A percentile compares a stretch with the other conserved stretches of the same genome.
Conservation (phyloP, 2,113 vertebrate species). For the Neogale vison region DNA sequence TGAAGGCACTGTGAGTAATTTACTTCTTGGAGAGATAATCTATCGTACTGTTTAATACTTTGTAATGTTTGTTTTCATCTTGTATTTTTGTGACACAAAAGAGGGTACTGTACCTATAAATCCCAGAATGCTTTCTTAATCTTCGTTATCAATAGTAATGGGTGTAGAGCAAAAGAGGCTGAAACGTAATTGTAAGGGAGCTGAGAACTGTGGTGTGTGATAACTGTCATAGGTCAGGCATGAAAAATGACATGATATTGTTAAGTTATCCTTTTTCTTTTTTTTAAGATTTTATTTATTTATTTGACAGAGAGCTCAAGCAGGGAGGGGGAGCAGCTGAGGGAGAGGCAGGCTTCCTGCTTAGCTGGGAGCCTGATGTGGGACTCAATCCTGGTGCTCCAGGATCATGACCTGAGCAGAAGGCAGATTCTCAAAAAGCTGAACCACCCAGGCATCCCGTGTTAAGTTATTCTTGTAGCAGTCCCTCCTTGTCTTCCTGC, state of each 20-base stretch:
- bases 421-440: too few species aligned
- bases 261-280: not conserved
- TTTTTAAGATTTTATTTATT: too few species aligned
- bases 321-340: too few species aligned
- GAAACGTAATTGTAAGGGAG: not conserved
- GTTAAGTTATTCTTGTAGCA: not conserved
- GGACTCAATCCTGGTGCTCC: too few species aligned
- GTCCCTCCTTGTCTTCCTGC: not conserved
- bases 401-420: too few species aligned
- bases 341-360: too few species aligned
- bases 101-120: not conserved
- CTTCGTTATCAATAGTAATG: not conserved
- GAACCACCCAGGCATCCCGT: too few species aligned
- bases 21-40: not conserved
- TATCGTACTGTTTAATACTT: slow-evolving; percentile 31
- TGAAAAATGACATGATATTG: not conserved
- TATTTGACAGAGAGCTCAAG: too few species aligned
- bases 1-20: slow-evolving; percentile 94
- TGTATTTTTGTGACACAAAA: slow-evolving; percentile 27
- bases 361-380: too few species aligned
- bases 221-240: not conserved
- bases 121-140: not conserved
- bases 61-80: slow-evolving; percentile 30
- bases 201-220: not conserved
- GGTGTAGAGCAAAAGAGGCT: not conserved